Conservation (phyloP, 2,797 vertebrate genomes). For the Siniperca scherzeri region DNA sequence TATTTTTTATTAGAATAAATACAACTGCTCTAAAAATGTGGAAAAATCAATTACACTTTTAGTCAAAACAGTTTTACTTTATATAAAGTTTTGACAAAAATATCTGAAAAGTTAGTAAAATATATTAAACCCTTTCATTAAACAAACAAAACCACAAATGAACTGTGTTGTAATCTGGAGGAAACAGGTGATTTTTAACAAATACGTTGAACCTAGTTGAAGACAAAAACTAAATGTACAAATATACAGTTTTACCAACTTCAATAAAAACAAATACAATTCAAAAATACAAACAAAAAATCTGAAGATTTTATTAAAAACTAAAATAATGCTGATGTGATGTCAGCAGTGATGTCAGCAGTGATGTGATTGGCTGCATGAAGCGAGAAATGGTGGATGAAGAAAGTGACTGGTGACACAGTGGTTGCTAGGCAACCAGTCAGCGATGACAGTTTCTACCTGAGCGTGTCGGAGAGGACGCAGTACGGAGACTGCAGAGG, state of each 20-base stretch:
- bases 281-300: background rate
- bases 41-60: background rate
- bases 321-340: constrained; percentile 22
- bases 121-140: background rate
- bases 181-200: background rate
- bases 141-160: no score
- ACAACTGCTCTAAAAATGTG: background rate
- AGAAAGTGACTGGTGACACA: constrained; percentile 36
- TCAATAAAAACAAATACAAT: background rate
- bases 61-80: background rate
- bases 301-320: constrained; percentile 2
- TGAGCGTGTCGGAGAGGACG: constrained; percentile 48
- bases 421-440: constrained; percentile 56
- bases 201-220: background rate
- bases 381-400: constrained; percentile 47
- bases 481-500: constrained; percentile 59
- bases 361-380: constrained; percentile 48
- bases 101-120: background rate
- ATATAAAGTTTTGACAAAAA: no score
- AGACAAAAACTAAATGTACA: background rate
- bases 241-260: background rate
- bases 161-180: background rate
- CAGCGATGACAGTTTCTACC: constrained; percentile 61
- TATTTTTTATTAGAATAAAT: background rate
- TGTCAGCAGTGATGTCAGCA: constrained; percentile 48